Base-by-base conservation (phyloP, 2,888 invertebrate species). In the Phengaris alcon region DNA sequence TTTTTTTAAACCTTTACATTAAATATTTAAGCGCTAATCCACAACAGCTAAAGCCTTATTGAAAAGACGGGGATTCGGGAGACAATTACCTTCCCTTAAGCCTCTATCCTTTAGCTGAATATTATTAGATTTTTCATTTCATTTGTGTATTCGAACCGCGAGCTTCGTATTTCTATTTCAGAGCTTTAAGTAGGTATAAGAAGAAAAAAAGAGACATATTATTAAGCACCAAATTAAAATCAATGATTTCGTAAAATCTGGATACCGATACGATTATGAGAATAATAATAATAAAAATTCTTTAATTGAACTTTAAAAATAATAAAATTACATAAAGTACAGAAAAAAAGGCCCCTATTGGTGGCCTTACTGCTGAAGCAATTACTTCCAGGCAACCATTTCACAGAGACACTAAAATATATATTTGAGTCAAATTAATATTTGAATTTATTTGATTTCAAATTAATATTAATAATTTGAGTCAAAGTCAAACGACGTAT, bases 91-190 rank as follows among this genome's bases (percentile, higher is more conserved):
- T 51, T 48, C 2, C 51, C 70, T 22, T 51, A 51, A 70, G 10
- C 15, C 70, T 70, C 48, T 64, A 15, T 64, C 44, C 64, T 12
- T 64, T 64, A 44, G 64, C 64, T 64, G 13, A 64, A 64, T 64
- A 35, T 44, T 64, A 64, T 64, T 64, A 35, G 12, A 64, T 35
- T 64, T 44, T 64, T 64, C 64, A 10, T 35, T 8, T 57, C 64
- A 10, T 35, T 8, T 57, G 57, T 6, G 35, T 8, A 52, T 64
- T 64, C 35, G 35, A 44, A 44, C 44, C 2, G 64, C 5, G 55
- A 64, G 35, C 64, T 64, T 64, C 64, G 64, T 44, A 64, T 64
- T 64, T 64, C 64, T 10, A 48, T 48, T 48, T 12, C 5, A 22
- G 4, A 35, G 59, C 9, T 57, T 57, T 15, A 4, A 46, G 22